Evolutionary conservation across 2,797 vertebrate genomes (phyloP).

Genomic region (Leuciscus waleckii): DNA sequence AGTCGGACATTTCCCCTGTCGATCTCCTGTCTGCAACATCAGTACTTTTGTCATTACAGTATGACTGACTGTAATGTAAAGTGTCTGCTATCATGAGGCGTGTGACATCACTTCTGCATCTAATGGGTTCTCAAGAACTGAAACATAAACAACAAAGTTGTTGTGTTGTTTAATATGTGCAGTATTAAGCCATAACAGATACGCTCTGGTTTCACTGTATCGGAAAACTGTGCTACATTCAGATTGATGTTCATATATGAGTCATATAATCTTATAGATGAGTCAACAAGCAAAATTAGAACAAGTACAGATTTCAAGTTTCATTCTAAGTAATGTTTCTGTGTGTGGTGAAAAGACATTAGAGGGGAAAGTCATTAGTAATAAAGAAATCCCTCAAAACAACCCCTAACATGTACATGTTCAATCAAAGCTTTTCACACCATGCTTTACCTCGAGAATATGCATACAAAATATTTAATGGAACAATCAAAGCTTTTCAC

Average conservation of each 20-base stretch:
- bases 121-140: background rate
- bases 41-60: background rate
- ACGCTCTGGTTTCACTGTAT: background rate
- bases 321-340: conserved; percentile 25
- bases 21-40: background rate
- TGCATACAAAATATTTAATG: background rate
- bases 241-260: conserved; percentile 38
- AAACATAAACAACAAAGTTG: background rate
- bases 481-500: background rate
- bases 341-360: background rate
- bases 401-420: background rate
- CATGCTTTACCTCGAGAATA: background rate
- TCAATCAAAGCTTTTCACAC: conserved; percentile 1
- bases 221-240: background rate
- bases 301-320: conserved; percentile 39
- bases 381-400: conserved; percentile 23
- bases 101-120: background rate
- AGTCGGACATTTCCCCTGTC: background rate
- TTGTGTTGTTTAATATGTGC: background rate
- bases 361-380: background rate
- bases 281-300: background rate
- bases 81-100: background rate
- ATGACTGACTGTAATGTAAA: background rate
- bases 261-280: conserved; percentile 5
- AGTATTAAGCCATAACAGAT: background rate